Conservation (phyloP, 2,797 vertebrate species). For the Poeciliopsis turneri region DNA sequence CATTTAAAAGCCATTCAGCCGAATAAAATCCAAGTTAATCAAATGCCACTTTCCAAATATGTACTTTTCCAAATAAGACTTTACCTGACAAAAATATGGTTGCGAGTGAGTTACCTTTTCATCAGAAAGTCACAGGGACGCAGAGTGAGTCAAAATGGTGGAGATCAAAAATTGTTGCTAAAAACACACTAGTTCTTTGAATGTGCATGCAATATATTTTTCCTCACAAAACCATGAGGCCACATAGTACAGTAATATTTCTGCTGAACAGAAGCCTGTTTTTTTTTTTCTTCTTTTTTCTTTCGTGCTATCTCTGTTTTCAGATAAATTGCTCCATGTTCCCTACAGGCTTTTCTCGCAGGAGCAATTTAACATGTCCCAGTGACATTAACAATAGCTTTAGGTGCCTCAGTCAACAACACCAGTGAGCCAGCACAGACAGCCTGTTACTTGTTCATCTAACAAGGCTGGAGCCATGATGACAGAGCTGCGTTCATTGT, state of each 20-base stretch:
- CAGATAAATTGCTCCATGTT: constrained; percentile 5
- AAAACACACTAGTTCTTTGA: constrained; percentile 1
- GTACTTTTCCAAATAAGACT: neutral
- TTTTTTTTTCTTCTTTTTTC: neutral
- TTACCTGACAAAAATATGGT: neutral
- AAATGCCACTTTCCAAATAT: neutral
- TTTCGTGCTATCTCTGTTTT: neutral
- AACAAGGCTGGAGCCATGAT: constrained; percentile 2
- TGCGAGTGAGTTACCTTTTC: neutral
- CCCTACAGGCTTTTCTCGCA: constrained; percentile 1
- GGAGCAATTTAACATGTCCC: constrained; percentile 9
- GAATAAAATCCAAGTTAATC: neutral
- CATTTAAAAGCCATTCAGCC: neutral
- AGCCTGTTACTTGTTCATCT: neutral
- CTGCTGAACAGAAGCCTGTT: neutral
- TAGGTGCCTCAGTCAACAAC: neutral
- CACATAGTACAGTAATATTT: neutral
- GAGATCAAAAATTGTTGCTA: neutral
- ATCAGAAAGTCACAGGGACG: neutral
- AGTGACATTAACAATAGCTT: constrained; percentile 14
- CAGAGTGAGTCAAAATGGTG: neutral
- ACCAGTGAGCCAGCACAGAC: neutral
- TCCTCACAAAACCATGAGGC: neutral
- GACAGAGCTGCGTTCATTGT: neutral
- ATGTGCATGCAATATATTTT: neutral